Percentiles rank a stretch among this genome's conserved stretches.
Evolutionary conservation across 2,888 invertebrate species (phyloP).

Genomic region (Pseudanteris insignis): DNA sequence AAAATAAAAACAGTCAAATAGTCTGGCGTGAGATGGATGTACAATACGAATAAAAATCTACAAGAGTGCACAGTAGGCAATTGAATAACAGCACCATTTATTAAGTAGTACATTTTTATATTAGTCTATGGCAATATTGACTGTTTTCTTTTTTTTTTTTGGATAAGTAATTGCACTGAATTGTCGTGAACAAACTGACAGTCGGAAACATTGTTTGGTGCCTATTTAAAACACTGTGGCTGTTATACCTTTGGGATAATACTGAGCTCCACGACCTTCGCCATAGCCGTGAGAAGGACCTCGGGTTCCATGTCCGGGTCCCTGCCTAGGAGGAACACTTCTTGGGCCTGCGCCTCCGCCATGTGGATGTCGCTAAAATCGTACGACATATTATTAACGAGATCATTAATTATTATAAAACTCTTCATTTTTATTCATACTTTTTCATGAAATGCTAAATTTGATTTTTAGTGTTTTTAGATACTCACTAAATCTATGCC

Average conservation of each 20-base stretch:
- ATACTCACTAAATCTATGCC: no score
- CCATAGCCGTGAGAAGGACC: conserved; percentile 77
- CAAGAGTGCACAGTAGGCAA: no score
- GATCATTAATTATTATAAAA: not conserved
- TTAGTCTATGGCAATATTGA: not conserved
- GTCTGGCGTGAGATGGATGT: no score
- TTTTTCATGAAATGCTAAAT: no score
- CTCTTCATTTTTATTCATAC: no score
- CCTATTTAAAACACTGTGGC: conserved; percentile 8
- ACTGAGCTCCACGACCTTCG: conserved; percentile 75
- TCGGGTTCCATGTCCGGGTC: conserved; percentile 60
- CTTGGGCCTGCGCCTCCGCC: conserved; percentile 62
- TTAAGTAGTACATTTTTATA: no score
- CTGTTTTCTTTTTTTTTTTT: no score
- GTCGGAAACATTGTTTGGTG: conserved; percentile 25
- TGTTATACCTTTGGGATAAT: conserved; percentile 75
- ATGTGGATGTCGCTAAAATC: conserved; percentile 66
- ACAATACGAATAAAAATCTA: no score
- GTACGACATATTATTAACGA: conserved; percentile 15
- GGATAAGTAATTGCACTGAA: no score
- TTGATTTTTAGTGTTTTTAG: no score
- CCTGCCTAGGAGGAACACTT: conserved; percentile 59
- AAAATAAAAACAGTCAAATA: no score
- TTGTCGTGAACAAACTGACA: conserved; percentile 35
- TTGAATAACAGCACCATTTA: no score